Conservation (phyloP, 2,888 invertebrate species). For the Platynereis dumerilii region DNA sequence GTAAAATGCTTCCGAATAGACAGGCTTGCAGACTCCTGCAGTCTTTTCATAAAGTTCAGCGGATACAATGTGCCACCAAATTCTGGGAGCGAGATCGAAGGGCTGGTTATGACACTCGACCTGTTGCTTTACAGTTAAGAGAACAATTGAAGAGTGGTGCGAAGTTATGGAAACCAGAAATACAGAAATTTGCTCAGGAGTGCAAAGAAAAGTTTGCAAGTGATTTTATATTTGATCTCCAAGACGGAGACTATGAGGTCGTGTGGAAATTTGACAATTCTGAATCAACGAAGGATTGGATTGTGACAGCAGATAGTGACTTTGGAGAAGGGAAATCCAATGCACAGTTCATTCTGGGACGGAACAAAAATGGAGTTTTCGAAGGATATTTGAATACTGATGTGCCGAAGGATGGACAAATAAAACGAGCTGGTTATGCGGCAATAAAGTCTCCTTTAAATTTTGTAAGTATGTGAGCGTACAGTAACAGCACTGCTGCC, state of each 20-base stretch:
- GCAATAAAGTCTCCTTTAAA: constrained; percentile 74
- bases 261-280: constrained; percentile 74
- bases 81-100: constrained; percentile 43
- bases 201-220: constrained; percentile 64
- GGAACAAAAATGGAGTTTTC: constrained; percentile 66
- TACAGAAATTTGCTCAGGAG: constrained; percentile 67
- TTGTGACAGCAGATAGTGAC: constrained; percentile 80
- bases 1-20: too few species aligned
- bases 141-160: constrained; percentile 67
- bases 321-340: constrained; percentile 79
- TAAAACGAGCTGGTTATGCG: constrained; percentile 82
- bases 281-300: constrained; percentile 69
- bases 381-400: constrained; percentile 65
- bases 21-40: background rate
- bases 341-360: constrained; percentile 73
- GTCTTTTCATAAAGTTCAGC: background rate
- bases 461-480: constrained; percentile 42
- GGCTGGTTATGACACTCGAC: constrained; percentile 41
- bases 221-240: constrained; percentile 65
- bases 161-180: constrained; percentile 73
- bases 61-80: constrained; percentile 2
- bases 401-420: constrained; percentile 80
- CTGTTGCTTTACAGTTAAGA: background rate
- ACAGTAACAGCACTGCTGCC: too few species aligned
- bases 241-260: constrained; percentile 39